phyloP scores from a whole-genome alignment of 2,113 vertebrate genomes.

The Clarias batrachus region DNA sequence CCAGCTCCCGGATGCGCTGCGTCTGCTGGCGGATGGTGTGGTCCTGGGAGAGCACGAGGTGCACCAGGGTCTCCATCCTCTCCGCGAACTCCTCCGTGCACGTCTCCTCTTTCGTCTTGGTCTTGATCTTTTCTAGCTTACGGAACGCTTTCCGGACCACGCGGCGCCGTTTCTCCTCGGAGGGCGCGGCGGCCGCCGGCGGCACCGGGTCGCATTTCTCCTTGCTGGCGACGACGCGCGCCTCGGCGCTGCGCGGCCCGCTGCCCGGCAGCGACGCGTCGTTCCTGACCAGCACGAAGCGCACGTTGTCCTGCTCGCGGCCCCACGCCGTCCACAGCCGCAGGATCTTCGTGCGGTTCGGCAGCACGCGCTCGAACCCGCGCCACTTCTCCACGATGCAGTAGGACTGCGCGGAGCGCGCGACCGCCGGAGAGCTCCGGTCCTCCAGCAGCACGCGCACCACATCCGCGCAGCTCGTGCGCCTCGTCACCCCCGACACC shows the following conservation, averaged over 20 bases:
- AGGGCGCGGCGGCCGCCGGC: constrained; percentile 72
- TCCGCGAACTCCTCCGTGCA: constrained; percentile 64
- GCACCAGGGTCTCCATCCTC: constrained; percentile 93
- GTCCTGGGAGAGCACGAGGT: constrained; percentile 93
- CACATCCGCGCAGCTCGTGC: constrained; percentile 92
- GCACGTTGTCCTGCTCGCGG: constrained; percentile 88
- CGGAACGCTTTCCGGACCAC: constrained; percentile 93
- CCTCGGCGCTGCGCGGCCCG: constrained; percentile 92
- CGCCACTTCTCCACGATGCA: constrained; percentile 97
- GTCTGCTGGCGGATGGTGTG: constrained; percentile 96
- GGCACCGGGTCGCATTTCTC: constrained; percentile 69
- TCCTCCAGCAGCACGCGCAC: constrained; percentile 87
- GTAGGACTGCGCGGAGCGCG: constrained; percentile 83
- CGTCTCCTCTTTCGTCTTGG: constrained; percentile 54
- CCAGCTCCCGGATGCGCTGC: constrained; percentile 86
- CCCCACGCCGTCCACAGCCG: constrained; percentile 93
- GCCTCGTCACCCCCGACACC: constrained; percentile 85
- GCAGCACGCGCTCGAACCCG: constrained; percentile 90
- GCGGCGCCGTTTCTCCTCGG: constrained; percentile 87
- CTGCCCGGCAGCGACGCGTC: constrained; percentile 86
- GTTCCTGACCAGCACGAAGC: constrained; percentile 90
- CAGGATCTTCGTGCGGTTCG: constrained; percentile 89
- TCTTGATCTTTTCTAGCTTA: constrained; percentile 91
- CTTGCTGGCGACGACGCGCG: constrained; percentile 86
- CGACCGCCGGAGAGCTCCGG: constrained; percentile 80